phyloP scores from a whole-genome alignment of 2,797 vertebrate genomes.

The Aselliscus stoliczkanus region DNA sequence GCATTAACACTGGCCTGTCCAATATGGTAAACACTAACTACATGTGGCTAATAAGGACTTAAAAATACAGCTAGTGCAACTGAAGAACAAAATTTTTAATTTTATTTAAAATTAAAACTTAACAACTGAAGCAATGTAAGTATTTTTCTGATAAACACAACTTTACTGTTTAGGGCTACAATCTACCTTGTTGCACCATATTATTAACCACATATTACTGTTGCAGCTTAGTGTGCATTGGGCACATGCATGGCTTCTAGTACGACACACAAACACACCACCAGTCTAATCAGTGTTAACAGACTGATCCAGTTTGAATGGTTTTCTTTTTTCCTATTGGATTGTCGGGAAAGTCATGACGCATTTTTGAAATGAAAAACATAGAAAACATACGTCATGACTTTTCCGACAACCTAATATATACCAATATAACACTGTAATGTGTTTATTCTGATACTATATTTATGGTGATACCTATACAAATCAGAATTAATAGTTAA shows the following conservation, averaged over 20 bases:
- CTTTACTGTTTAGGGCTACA: neutral
- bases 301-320: neutral
- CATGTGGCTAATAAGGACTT: neutral
- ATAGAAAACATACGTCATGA: no score
- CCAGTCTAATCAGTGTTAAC: neutral
- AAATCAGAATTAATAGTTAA: neutral
- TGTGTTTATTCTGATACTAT: neutral
- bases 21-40: neutral
- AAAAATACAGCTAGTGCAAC: neutral
- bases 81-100: neutral
- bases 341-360: no score
- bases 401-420: no score
- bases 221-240: neutral
- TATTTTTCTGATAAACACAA: neutral
- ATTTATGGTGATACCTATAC: neutral
- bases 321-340: neutral
- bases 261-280: neutral
- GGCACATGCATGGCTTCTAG: neutral
- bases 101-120: neutral
- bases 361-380: no score
- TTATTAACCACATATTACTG: neutral
- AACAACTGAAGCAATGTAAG: neutral
- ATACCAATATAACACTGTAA: neutral
- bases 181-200: neutral
- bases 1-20: neutral